Evolutionary conservation across 2,113 vertebrate genomes (phyloP).

Genomic region (Stomatorhinus ivindoensis): DNA sequence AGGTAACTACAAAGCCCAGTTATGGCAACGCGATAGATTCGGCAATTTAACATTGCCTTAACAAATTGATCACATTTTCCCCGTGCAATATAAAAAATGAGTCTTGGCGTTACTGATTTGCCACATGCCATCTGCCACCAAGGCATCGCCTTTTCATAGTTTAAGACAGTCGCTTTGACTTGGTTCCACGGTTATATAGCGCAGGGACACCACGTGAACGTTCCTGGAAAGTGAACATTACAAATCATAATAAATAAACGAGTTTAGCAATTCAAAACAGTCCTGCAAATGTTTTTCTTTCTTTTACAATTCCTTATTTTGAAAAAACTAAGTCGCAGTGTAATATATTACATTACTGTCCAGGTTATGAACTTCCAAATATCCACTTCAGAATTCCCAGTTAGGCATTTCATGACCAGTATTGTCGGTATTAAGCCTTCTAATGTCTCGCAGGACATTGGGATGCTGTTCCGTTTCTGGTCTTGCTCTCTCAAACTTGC

Average conservation of each 20-base stretch:
- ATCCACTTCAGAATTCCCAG: conserved; percentile 1
- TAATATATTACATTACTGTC: neutral
- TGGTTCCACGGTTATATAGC: neutral
- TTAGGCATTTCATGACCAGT: neutral
- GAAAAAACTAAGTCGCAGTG: neutral
- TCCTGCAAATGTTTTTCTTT: neutral
- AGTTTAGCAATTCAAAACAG: neutral
- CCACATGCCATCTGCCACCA: conserved; percentile 1
- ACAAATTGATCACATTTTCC: neutral
- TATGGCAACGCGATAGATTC: conserved; percentile 4
- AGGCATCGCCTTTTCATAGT: conserved; percentile 14
- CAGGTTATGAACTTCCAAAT: neutral
- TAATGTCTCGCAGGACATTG: neutral
- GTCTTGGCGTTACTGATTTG: neutral
- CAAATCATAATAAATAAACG: neutral
- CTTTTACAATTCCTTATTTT: neutral
- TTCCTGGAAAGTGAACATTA: neutral
- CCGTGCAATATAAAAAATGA: neutral
- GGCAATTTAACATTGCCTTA: conserved; percentile 12
- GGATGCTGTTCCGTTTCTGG: conserved; percentile 25
- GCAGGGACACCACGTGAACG: neutral
- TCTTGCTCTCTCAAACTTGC: conserved; percentile 48
- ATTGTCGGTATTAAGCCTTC: neutral
- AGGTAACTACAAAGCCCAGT: neutral
- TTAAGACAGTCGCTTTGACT: neutral